phyloP scores from a whole-genome alignment of 2,797 vertebrate species.

The Bradypus variegatus region DNA sequence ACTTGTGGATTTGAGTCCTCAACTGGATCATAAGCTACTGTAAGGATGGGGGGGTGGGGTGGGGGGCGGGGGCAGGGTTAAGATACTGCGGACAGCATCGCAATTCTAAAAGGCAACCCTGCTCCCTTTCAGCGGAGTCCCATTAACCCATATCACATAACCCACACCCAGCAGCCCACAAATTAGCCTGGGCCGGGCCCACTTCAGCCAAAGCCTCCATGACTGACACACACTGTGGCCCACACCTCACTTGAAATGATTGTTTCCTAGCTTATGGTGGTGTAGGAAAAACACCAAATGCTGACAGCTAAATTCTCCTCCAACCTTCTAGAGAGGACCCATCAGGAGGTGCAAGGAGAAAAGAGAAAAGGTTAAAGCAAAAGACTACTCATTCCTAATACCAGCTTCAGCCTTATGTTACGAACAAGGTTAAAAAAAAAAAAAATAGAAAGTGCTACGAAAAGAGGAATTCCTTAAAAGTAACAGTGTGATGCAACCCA shows the following conservation, averaged over 20 bases:
- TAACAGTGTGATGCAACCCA: neutral
- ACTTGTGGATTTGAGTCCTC: neutral
- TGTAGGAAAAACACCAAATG: neutral
- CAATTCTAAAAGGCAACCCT: neutral
- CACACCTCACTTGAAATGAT: neutral
- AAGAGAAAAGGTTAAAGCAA: neutral
- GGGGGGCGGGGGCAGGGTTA: neutral
- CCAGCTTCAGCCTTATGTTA: neutral
- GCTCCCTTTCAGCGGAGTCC: neutral
- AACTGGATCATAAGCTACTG: neutral
- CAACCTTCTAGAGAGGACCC: neutral
- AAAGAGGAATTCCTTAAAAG: constrained; percentile 20
- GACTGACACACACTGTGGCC: neutral
- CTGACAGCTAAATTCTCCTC: neutral
- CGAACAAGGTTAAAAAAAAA: neutral
- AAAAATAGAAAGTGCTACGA: neutral
- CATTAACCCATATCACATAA: neutral
- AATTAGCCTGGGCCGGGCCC: neutral
- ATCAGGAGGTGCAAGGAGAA: neutral
- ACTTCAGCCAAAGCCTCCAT: neutral
- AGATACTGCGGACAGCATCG: neutral
- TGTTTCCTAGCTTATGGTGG: neutral
- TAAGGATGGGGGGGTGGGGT: neutral
- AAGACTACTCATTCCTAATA: neutral
- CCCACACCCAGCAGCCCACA: neutral